These are phyloP conservation scores for Petrocephalus zakoni DNA, from an alignment of 2,113 vertebrate species.

Conservation along the genomic window DNA sequence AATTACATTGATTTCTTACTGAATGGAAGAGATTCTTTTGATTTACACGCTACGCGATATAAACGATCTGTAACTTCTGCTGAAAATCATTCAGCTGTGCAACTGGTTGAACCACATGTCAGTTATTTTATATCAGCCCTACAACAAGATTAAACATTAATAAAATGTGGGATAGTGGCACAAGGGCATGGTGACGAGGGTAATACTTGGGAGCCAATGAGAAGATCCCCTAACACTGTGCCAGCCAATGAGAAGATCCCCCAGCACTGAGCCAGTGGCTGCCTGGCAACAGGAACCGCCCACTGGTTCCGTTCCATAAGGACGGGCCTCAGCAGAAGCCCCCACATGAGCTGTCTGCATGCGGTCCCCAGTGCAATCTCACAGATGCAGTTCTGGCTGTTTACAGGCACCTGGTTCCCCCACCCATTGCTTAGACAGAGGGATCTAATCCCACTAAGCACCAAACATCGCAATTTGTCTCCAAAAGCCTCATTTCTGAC, in stretches of 20 bases:
- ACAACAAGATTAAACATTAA: not conserved
- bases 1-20: not conserved
- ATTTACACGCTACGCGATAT: not conserved
- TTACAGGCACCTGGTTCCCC: not conserved
- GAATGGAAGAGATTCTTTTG: not conserved
- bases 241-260: not conserved
- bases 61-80: not conserved
- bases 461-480: not conserved
- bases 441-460: not conserved
- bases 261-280: not conserved
- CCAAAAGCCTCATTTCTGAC: not conserved
- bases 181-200: not conserved
- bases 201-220: not conserved
- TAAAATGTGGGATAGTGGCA: not conserved
- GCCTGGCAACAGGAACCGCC: conserved; percentile 4
- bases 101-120: not conserved
- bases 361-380: not conserved
- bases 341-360: not conserved
- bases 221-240: not conserved
- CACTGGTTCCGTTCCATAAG: not conserved
- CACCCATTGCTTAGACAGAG: not conserved
- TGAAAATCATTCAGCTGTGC: not conserved
- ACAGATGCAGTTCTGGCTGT: not conserved
- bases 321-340: not conserved
- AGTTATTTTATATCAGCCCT: not conserved